These are phyloP conservation scores for Hyaena hyaena DNA, from an alignment of 2,113 vertebrate species.

Conservation along the genomic window DNA sequence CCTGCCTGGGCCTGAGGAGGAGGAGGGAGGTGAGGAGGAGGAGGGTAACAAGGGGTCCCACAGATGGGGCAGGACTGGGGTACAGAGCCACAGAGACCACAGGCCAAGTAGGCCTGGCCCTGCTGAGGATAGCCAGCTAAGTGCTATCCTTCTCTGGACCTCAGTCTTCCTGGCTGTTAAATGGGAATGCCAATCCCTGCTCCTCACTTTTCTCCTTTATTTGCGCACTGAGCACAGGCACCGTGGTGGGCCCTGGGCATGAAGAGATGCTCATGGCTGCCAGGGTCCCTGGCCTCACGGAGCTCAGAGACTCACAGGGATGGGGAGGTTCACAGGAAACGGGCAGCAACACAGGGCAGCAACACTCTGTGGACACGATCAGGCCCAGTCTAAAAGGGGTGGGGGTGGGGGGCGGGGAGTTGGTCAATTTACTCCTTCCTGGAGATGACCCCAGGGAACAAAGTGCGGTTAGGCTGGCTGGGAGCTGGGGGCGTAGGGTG, in stretches of 20 bases:
- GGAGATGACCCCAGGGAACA: no score
- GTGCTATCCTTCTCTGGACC: no score
- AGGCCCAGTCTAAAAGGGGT: background rate
- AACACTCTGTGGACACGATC: fast-evolving
- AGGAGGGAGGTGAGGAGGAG: background rate
- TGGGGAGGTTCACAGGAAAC: background rate
- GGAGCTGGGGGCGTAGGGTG: no score
- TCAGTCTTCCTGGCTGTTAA: background rate
- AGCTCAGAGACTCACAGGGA: background rate
- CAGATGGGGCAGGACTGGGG: background rate
- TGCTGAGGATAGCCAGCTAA: background rate
- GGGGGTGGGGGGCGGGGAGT: no score
- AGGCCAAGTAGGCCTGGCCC: background rate
- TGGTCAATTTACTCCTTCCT: fast-evolving
- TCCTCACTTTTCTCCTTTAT: background rate
- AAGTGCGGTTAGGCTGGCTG: no score
- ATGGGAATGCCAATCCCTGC: no score
- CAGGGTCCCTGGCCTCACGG: fast-evolving
- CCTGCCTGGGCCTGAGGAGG: background rate
- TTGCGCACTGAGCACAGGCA: background rate
- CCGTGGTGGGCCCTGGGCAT: fast-evolving
- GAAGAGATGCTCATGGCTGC: fast-evolving
- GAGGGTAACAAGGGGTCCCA: background rate
- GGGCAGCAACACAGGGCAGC: fast-evolving
- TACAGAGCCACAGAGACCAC: background rate